A percentile compares a stretch with the other conserved stretches of the same genome.
phyloP scores from a whole-genome alignment of 2,888 invertebrate species.

The Rotaria sp. region DNA sequence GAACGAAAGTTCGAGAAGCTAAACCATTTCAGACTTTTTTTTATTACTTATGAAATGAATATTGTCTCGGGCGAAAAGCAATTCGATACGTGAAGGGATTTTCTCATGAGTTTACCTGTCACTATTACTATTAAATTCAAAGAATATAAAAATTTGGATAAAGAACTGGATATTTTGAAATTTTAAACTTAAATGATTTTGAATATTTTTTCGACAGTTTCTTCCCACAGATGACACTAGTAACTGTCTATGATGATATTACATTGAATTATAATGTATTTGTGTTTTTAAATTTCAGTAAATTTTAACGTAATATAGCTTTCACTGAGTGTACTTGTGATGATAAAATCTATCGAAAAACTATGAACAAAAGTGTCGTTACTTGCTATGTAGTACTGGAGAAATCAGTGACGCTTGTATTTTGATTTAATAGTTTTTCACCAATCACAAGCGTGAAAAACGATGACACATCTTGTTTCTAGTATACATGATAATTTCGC shows the following conservation, averaged over 20 bases:
- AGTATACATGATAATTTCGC: not conserved
- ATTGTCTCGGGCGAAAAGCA: too few species aligned
- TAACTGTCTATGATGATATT: not conserved
- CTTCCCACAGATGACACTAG: not conserved
- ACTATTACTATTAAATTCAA: too few species aligned
- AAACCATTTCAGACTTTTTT: too few species aligned
- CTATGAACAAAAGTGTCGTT: not conserved
- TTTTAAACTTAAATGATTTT: too few species aligned
- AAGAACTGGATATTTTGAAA: too few species aligned
- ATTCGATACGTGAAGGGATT: too few species aligned
- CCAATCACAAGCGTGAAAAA: not conserved
- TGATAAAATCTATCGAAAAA: not conserved
- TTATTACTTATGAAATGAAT: too few species aligned
- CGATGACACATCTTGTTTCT: not conserved
- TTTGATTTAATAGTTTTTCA: not conserved
- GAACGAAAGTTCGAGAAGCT: too few species aligned
- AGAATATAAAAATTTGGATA: too few species aligned
- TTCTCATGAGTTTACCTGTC: too few species aligned
- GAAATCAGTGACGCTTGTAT: not conserved
- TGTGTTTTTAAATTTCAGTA: not conserved
- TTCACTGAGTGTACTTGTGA: not conserved
- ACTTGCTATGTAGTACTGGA: not conserved
- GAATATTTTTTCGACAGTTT: too few species aligned
- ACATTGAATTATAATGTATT: not conserved
- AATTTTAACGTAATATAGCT: not conserved